These are phyloP conservation scores for Metopolophium dirhodum DNA, from an alignment of 1,140 invertebrate species.

Conservation along the genomic window DNA sequence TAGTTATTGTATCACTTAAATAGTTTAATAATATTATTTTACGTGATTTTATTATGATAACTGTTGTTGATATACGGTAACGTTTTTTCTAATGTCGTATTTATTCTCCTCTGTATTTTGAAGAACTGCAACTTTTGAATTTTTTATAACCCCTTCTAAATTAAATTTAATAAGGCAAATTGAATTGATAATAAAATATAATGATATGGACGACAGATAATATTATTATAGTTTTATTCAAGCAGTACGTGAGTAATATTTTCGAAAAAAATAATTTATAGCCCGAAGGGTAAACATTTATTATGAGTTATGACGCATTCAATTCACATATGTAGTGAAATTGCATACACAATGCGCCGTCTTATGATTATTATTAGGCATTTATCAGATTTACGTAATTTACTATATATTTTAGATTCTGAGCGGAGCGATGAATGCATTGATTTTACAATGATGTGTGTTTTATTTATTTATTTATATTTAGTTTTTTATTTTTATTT, in stretches of 20 bases:
- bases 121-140: background rate
- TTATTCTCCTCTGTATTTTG: background rate
- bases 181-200: background rate
- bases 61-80: too few relatives aligned
- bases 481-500: too few relatives aligned
- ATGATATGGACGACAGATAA: background rate
- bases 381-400: background rate
- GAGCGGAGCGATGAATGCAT: too few relatives aligned
- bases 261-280: background rate
- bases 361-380: background rate
- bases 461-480: too few relatives aligned
- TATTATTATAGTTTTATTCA: background rate
- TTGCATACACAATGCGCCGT: conserved; percentile 29
- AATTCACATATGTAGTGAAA: conserved; percentile 24
- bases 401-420: too few relatives aligned
- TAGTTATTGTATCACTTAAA: background rate
- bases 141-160: background rate
- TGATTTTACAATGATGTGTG: too few relatives aligned
- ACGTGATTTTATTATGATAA: background rate
- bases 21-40: background rate
- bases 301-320: background rate
- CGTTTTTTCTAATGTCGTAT: background rate
- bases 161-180: background rate
- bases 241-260: background rate
- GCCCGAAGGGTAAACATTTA: background rate